Conservation (phyloP, 2,113 vertebrate genomes). For the Burhinus oedicnemus region DNA sequence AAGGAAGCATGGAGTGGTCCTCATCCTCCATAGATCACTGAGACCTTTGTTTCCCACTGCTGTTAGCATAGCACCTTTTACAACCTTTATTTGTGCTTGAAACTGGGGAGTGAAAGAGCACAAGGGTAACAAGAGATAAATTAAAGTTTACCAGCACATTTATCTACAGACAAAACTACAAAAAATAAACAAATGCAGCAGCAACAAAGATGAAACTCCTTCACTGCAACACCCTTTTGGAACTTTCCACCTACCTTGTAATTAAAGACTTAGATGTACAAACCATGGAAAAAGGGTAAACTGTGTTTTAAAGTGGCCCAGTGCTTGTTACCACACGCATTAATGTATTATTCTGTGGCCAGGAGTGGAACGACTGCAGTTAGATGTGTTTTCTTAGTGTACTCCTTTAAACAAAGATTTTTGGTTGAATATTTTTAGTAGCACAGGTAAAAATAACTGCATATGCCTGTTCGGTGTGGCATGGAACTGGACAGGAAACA, state of each 20-base stretch:
- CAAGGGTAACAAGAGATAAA: neutral
- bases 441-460: constrained; percentile 18
- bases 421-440: neutral
- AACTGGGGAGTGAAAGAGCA: neutral
- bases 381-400: neutral
- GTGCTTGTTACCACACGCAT: neutral
- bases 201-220: neutral
- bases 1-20: neutral
- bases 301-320: neutral
- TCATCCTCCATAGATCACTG: neutral
- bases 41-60: neutral
- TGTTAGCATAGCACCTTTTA: neutral
- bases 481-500: neutral
- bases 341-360: neutral
- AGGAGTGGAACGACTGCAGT: neutral
- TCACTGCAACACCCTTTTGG: neutral
- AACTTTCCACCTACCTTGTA: neutral
- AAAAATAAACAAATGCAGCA: neutral
- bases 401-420: neutral
- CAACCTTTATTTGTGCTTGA: neutral
- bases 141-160: neutral
- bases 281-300: neutral
- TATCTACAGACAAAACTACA: neutral
- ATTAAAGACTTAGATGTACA: neutral
- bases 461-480: neutral